Evolutionary conservation across 2,888 invertebrate species (phyloP), one percentile per base, ranked within the genome.

Genomic region (Drosophila limbata): DNA sequence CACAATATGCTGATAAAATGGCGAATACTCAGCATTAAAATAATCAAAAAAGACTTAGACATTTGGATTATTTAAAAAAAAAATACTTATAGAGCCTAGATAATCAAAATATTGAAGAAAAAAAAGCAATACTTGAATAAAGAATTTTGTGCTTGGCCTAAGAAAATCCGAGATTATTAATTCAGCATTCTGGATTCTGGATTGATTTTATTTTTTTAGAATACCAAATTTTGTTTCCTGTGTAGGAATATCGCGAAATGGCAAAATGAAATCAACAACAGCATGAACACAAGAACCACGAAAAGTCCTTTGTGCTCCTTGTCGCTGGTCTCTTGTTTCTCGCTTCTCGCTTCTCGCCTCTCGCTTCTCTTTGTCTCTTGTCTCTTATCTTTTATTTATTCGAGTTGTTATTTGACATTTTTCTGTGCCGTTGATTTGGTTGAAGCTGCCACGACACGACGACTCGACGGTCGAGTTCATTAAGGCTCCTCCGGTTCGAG

Each of bases 361-460:
- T n/a, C n/a, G 21, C 28, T 33, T 44, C 55, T 35, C 19, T 25
- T 25, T 25, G 47, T 15, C 44, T 28, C 28, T 51, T 65, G 52
- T 50, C 68, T 79, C 85, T 85, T 79, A 82, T 85, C 85, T 77
- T 69, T 82, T 79, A 77, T 79, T 86, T 78, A 78, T 81, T 84
- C 73, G 73, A 70, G 81, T 72, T 81, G 68, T 84, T 81, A 78
- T 84, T 82, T 82, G 76, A 73, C 84, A 84, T 81, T 84, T 83
- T 84, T 81, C 82, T 81, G 73, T 81, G 81, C 70, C 78, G 82
- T 73, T 84, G 78, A 81, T 72, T 84, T 65, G 67, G 15, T 44
- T 45, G 42, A 6, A 44, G 50, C 67, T 61, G 53, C 53, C 59
- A 42, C 28, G 19, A 51, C 42, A 45, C 25, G 25, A 25, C 25